Evolutionary conservation across 2,797 vertebrate genomes (phyloP).

Genomic region (Neosalanx taihuensis): DNA sequence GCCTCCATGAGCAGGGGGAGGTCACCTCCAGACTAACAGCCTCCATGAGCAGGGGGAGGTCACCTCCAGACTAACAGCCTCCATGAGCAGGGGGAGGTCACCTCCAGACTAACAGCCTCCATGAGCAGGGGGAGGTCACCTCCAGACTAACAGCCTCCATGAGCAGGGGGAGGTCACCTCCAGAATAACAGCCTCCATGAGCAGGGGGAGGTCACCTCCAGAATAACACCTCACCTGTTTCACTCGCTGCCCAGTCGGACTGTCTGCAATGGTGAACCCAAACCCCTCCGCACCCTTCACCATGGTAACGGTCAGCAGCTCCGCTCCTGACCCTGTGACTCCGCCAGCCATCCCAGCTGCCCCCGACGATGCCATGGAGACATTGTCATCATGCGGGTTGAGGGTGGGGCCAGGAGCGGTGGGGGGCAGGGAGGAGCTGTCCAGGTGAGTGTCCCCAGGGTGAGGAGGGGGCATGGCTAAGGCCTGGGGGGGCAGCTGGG

Average conservation of each 20-base stretch:
- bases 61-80: too few relatives aligned
- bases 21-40: neutral
- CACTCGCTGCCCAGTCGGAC: conserved; percentile 96
- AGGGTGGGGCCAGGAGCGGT: conserved; percentile 71
- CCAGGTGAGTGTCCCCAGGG: conserved; percentile 91
- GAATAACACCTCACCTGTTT: conserved; percentile 78
- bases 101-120: neutral
- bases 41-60: too few relatives aligned
- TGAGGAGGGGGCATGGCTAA: conserved; percentile 80
- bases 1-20: too few relatives aligned
- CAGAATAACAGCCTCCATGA: too few relatives aligned
- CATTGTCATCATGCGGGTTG: conserved; percentile 86
- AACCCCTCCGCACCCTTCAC: conserved; percentile 98
- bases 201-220: neutral
- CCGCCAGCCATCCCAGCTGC: conserved; percentile 78
- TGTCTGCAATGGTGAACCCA: conserved; percentile 98
- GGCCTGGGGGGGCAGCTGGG: conserved; percentile 90
- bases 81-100: too few relatives aligned
- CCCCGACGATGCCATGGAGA: conserved; percentile 95
- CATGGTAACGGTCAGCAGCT: conserved; percentile 97
- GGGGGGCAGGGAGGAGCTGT: conserved; percentile 86
- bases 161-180: too few relatives aligned
- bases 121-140: too few relatives aligned
- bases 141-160: neutral
- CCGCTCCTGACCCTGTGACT: conserved; percentile 79